phyloP scores from a whole-genome alignment of 2,888 invertebrate genomes.

The Euzophera pinguis region DNA sequence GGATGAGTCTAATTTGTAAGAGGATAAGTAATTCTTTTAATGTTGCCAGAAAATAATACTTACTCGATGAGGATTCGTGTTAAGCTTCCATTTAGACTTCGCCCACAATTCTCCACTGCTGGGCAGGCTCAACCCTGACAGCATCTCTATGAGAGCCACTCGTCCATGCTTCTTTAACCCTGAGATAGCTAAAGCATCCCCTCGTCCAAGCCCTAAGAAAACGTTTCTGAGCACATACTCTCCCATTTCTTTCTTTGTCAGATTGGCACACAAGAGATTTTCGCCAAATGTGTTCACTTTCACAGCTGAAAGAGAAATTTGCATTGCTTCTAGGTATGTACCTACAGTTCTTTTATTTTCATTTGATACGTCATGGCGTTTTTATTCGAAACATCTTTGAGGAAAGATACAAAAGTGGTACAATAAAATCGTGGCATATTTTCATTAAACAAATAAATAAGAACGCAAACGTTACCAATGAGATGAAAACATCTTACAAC shows the following conservation, averaged over 20 bases:
- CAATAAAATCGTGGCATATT: too few relatives aligned
- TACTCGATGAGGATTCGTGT: conserved; percentile 41
- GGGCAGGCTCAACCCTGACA: conserved; percentile 49
- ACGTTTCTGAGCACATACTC: conserved; percentile 36
- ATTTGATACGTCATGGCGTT: too few relatives aligned
- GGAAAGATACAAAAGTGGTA: too few relatives aligned
- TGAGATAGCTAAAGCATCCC: conserved; percentile 52
- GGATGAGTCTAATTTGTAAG: too few relatives aligned
- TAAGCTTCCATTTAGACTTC: conserved; percentile 47
- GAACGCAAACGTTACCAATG: too few relatives aligned
- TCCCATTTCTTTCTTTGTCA: conserved; percentile 32
- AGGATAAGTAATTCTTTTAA: too few relatives aligned
- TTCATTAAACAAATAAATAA: too few relatives aligned
- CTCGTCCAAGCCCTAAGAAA: conserved; percentile 50
- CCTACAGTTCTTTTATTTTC: too few relatives aligned
- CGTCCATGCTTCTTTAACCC: conserved; percentile 54
- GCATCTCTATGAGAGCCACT: conserved; percentile 39
- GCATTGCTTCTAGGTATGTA: neutral
- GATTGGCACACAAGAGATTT: conserved; percentile 41
- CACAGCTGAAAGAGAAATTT: conserved; percentile 25
- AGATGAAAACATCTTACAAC: too few relatives aligned
- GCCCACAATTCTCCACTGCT: conserved; percentile 40
- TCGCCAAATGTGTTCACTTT: conserved; percentile 49
- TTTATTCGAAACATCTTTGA: too few relatives aligned
- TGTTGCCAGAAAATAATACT: too few relatives aligned